phyloP scores from a whole-genome alignment of 1,140 invertebrate species.

The Mamestra configurata region DNA sequence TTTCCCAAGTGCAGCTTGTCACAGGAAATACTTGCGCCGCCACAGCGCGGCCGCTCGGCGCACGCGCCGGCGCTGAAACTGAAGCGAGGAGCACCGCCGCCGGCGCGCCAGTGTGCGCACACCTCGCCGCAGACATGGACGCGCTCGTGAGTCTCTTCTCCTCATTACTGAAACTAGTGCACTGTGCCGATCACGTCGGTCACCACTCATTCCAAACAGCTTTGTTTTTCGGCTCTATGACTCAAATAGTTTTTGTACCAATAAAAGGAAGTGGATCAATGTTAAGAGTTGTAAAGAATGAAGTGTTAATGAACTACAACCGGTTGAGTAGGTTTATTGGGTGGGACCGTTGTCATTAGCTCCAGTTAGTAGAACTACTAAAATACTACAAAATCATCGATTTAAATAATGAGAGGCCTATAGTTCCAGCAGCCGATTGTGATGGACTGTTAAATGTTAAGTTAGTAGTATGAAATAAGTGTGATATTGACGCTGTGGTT shows the following conservation, averaged over 20 bases:
- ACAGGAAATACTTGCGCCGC: not conserved
- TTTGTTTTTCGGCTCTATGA: not conserved
- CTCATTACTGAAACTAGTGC: not conserved
- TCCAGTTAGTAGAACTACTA: no score
- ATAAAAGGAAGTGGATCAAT: no score
- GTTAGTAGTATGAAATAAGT: not conserved
- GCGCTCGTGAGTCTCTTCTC: conserved; percentile 56
- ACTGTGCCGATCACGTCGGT: not conserved
- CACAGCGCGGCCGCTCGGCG: not conserved
- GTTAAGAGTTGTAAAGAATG: no score
- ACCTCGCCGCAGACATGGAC: conserved; percentile 61
- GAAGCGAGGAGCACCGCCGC: conserved; percentile 17
- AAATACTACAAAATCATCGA: no score
- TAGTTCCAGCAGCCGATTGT: not conserved
- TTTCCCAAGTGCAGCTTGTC: not conserved
- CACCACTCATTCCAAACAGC: no score
- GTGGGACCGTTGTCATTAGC: no score
- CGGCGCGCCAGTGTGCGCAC: conserved; percentile 40
- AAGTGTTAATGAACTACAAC: no score
- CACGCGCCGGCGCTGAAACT: conserved; percentile 22
- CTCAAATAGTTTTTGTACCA: no score
- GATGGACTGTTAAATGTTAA: not conserved
- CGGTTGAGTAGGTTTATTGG: no score
- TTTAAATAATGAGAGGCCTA: not conserved
- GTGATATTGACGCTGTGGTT: not conserved